Base-by-base conservation (phyloP, 2,888 invertebrate species). In the Lottia scabra region DNA sequence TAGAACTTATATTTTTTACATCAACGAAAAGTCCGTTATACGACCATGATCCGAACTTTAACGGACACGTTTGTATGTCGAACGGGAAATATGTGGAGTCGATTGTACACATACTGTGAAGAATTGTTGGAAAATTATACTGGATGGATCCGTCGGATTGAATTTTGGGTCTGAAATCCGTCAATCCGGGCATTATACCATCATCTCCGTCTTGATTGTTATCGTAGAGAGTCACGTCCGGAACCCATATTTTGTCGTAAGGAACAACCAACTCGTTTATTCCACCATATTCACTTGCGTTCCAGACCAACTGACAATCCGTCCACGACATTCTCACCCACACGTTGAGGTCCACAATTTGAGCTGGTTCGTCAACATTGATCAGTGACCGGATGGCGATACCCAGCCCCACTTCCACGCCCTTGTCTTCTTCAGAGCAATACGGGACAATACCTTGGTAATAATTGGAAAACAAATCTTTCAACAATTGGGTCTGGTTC, bases 91-190 rank as follows among this genome's bases (percentile, higher is more conserved):
- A 91, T 15, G 91, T 91, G 71, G 89, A 89, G 74, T 87, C 85
- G 0, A 92, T 90, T 68, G 90, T 90, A 81, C 92, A 92, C n/a
- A 91, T 89, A 74, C 90, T 90, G 43, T 91, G 87, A 16, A 91
- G 87, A 75, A 91, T 91, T 30, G 91, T 91, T 45, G 92, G 92
- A 13, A 91, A 91, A 16, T 91, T 91, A 91, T 91, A 92, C 80
- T 91, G 90, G 2, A 92, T 90, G 27, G 88, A 88, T 12, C 92
- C 92, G 72, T 89, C 87, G 73, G 84, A 85, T 38, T 87, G 85
- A 19, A 91, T 88, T 88, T 91, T 90, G 6, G 91, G 91, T 56
- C 90, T 85, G 68, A 91, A 90, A 48, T 89, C 88, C 89, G 91
- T 91, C 80, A 90, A 88, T 2, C 91, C 91, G 2, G 89, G 87